phyloP scores from a whole-genome alignment of 2,113 vertebrate genomes.

The Todiramphus saurophagus region DNA sequence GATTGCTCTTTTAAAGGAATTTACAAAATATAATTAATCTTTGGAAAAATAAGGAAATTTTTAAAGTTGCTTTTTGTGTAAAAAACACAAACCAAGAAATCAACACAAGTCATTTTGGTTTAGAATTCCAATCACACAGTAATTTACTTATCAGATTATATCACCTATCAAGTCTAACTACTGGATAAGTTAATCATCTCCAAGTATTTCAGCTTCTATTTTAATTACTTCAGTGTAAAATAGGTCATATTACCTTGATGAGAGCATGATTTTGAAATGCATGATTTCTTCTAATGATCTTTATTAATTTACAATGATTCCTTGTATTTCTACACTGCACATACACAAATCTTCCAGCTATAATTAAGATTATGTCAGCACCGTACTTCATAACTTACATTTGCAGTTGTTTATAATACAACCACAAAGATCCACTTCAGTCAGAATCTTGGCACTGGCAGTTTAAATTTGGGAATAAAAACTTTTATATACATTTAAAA shows the following conservation, averaged over 20 bases:
- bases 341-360: neutral
- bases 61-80: neutral
- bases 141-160: neutral
- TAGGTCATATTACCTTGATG: neutral
- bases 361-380: neutral
- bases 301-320: neutral
- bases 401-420: conserved; percentile 3
- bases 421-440: conserved; percentile 7
- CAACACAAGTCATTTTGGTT: neutral
- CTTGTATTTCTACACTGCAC: neutral
- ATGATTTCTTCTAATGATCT: neutral
- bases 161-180: neutral
- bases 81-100: neutral
- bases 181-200: neutral
- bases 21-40: neutral
- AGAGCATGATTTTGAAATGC: neutral
- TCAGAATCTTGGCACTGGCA: conserved; percentile 48
- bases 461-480: conserved; percentile 62
- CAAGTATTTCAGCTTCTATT: conserved; percentile 42
- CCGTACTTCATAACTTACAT: neutral
- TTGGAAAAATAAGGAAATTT: neutral
- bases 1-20: neutral
- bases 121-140: neutral
- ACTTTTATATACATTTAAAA: conserved; percentile 51
- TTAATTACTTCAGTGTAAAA: neutral